Evolutionary conservation across 1,140 invertebrate genomes (phyloP), one percentile per base, ranked within the genome.

Genomic region (Idris sp.): DNA sequence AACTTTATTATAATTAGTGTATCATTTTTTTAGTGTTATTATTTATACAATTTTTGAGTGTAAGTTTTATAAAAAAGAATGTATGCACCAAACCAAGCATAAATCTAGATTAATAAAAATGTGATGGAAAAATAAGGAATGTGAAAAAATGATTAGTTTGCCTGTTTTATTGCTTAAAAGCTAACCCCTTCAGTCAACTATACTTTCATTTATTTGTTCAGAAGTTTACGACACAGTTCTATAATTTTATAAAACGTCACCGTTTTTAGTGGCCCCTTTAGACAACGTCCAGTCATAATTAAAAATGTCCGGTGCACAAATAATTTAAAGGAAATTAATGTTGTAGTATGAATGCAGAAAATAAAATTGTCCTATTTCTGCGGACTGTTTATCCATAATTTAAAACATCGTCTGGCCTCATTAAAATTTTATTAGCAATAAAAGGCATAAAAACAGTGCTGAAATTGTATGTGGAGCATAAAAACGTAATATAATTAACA

Each of bases 401-500:
- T 44, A 69, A 69, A 69, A 36, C 44, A 49, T 16, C 44, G 54
- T 53, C 53, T 38, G 54, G 40, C 16, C 65, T 53, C 65, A 40
- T 71, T 46, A 71, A 71, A 69, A 30, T 54, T 71, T 71, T 71
- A 71, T 54, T 54, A 54, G 46, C 48, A 71, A 61, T 71, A 48
- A 61, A 71, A 40, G n/a, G 33, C 38, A 14, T 43, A 59, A 69
- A 65, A 69, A 69, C 65, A 19, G 19, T 36, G 5, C 18, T 1
- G 41, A 49, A 62, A 71, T 71, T 62, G 58, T 64, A 72, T 64
- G 49, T 49, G 38, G 41, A 25, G 14, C 68, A 43, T 72, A 72
- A 72, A 72, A 72, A 56, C 49, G 68, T 64, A 43, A 62, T 62
- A 64, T 72, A 56, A 72, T 72, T 72, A 72, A 72, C 68, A 72